A percentile compares a stretch with the other conserved stretches of the same genome.
Evolutionary conservation across 1,140 invertebrate species (phyloP).

Genomic region (Brachionus asplanchnoidis): DNA sequence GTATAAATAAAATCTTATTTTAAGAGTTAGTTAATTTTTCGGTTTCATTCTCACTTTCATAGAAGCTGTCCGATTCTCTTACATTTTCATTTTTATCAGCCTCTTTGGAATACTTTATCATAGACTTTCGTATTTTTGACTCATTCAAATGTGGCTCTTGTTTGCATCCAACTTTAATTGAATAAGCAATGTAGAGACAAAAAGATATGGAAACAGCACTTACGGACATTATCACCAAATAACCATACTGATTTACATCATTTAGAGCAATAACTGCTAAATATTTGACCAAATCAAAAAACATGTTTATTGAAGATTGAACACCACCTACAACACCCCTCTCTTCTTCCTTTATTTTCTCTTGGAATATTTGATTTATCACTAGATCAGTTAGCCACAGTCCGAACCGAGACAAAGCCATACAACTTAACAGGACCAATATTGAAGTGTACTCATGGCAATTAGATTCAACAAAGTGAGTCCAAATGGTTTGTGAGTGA

Average conservation of each 20-base stretch:
- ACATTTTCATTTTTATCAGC: background rate
- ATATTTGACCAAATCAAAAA: constrained; percentile 37
- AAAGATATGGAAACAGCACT: background rate
- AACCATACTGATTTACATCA: constrained; percentile 1
- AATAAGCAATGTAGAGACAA: background rate
- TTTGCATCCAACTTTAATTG: background rate
- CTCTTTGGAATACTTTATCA: background rate
- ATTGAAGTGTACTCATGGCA: constrained; percentile 9
- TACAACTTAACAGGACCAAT: background rate
- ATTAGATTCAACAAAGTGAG: background rate
- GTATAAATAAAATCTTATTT: background rate
- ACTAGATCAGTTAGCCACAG: constrained; percentile 40
- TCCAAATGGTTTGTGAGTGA: background rate
- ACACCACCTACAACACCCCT: constrained; percentile 31
- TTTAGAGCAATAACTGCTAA: background rate
- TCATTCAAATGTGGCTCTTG: background rate
- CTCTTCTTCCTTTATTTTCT: background rate
- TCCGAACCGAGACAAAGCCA: constrained; percentile 38
- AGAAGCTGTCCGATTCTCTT: background rate
- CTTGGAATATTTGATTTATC: constrained; percentile 38
- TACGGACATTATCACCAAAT: constrained; percentile 28
- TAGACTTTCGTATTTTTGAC: background rate
- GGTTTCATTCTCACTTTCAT: background rate
- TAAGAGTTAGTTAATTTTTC: background rate
- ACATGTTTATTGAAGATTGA: constrained; percentile 32